Conservation (phyloP, 2,113 vertebrate species). For the Corythornis vintsioides region DNA sequence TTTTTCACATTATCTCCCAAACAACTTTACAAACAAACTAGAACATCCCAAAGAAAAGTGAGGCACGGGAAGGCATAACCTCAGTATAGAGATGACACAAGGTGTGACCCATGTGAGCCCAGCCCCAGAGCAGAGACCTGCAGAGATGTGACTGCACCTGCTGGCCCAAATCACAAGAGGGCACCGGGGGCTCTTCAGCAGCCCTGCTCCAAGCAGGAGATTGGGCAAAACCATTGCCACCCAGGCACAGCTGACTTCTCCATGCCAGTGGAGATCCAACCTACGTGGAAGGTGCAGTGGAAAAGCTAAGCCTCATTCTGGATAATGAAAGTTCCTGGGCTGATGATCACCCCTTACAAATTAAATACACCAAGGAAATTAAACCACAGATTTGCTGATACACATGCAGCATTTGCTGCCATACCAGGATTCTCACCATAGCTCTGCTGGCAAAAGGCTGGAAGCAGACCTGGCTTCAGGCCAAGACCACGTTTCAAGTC, state of each 20-base stretch:
- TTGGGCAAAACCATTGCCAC: not conserved
- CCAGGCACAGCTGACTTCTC: not conserved
- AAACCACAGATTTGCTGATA: not conserved
- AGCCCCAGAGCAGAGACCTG: not conserved
- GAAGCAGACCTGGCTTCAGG: not conserved
- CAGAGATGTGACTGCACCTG: not conserved
- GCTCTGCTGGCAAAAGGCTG: not conserved
- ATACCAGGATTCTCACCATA: rapidly evolving
- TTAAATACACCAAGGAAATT: not conserved
- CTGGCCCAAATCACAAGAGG: not conserved
- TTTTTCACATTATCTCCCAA: not conserved
- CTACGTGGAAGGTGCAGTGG: too few relatives aligned
- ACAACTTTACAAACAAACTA: not conserved
- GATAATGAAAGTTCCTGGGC: not conserved
- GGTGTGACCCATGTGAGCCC: rapidly evolving
- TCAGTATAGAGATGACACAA: not conserved
- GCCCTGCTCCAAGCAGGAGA: rapidly evolving
- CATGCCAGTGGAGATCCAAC: not conserved
- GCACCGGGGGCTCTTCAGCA: not conserved
- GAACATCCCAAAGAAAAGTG: not conserved
- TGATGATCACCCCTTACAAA: not conserved
- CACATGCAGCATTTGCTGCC: not conserved
- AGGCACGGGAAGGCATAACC: not conserved
- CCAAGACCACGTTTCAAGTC: not conserved
- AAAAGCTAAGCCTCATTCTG: not conserved